Evolutionary conservation across 2,113 vertebrate genomes (phyloP), one percentile per base, ranked within the genome.

Genomic region (Polyodon spathula): DNA sequence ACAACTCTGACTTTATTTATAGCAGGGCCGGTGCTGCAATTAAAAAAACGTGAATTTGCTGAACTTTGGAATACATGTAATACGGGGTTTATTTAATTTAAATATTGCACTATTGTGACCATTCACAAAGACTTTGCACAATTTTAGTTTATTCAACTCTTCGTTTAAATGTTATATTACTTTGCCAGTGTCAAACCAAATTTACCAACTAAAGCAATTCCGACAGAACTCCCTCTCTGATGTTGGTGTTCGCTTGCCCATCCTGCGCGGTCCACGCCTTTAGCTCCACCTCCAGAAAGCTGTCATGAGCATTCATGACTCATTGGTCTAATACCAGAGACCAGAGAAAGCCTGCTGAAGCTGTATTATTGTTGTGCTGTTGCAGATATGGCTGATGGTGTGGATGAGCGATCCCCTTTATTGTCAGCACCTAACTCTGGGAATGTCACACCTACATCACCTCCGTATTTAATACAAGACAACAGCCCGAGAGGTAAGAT

Each of bases 341-440:
- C 66, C 54, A 64, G 71, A 62, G 65, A 66, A 64, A 69, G 70
- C 11, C 12, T 12, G 15, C 38, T 11, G 16, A 54, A 16, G 41
- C 41, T 8, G 44, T 40, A 6, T 40, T 63, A 56, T 46, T 64
- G 51, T 15, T 46, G n/a, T 10, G 46, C 62, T 41, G 41, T 43
- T 44, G 60, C 37, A 68, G 74, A 56, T 69, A 88, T 88, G 86
- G 86, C 86, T 54, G 61, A 42, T 43, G 27, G 15, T 46, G 84
- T 84, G 84, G 92, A 97, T 76, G 94, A 97, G 65, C 89, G 93
- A 14, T 97, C 93, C 12, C 95, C 94, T 14, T 76, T 97, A 76
- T 81, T 97, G 71, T 93, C 93, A 51, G 89, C 86, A 17, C 87
- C 91, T 59, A 88, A 84, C 64, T 92, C 94, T 1, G 93, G 89